phyloP scores from a whole-genome alignment of 2,113 vertebrate genomes.

The Lipophrys pholis region DNA sequence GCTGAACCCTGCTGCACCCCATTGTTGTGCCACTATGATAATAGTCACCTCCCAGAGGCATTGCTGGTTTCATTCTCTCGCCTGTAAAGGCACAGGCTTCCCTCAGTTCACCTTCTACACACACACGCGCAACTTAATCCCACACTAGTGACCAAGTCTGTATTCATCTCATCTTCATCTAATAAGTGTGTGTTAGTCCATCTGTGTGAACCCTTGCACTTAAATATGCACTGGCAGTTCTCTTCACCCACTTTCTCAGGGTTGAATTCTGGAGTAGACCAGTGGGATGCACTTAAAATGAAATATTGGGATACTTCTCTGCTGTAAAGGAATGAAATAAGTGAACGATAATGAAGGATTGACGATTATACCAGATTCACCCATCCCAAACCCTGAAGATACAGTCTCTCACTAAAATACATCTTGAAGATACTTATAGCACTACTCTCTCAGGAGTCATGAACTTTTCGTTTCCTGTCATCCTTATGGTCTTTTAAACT shows the following conservation, averaged over 20 bases:
- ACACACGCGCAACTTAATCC: slow-evolving; percentile 7
- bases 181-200: slow-evolving; percentile 22
- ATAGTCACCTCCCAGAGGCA: slow-evolving; percentile 39
- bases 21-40: slow-evolving; percentile 52
- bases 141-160: background rate
- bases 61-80: slow-evolving; percentile 3
- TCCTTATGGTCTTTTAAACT: slow-evolving; percentile 36
- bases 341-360: background rate
- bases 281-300: background rate
- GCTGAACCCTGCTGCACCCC: slow-evolving; percentile 35
- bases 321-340: background rate
- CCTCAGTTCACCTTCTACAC: background rate
- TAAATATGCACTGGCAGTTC: slow-evolving; percentile 3
- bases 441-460: slow-evolving; percentile 10
- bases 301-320: background rate
- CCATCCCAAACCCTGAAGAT: background rate
- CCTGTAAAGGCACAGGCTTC: slow-evolving; percentile 12
- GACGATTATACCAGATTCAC: background rate
- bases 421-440: background rate
- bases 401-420: background rate
- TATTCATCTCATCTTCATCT: slow-evolving; percentile 45
- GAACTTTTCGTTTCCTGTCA: slow-evolving; percentile 15
- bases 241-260: background rate
- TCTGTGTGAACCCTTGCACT: background rate
- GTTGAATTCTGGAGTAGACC: background rate